Percentiles rank a stretch among this genome's conserved stretches.
Evolutionary conservation across 2,113 vertebrate genomes (phyloP).

Genomic region (Peromyscus polionotus): DNA sequence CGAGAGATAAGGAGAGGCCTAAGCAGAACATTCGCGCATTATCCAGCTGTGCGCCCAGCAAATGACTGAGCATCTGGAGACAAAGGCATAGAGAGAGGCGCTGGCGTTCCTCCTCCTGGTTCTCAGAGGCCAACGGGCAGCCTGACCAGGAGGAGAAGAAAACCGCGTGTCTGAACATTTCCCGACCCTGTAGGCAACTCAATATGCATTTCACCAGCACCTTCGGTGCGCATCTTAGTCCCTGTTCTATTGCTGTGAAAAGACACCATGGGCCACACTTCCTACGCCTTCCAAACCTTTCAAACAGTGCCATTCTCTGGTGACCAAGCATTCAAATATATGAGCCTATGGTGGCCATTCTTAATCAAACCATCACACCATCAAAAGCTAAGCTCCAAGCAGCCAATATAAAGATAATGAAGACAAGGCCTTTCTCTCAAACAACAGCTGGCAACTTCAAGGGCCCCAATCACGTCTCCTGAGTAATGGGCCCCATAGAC

Average conservation of each 20-base stretch:
- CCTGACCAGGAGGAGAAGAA: background rate
- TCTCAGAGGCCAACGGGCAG: background rate
- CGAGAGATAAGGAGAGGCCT: background rate
- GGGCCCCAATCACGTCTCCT: background rate
- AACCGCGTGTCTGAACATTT: background rate
- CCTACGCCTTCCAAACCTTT: background rate
- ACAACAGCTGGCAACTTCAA: background rate
- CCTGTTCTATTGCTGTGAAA: too few species aligned
- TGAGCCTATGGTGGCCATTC: background rate
- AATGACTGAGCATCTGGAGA: background rate
- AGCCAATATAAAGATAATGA: background rate
- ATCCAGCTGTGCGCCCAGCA: background rate
- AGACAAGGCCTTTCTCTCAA: background rate
- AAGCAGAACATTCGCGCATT: rapidly evolving
- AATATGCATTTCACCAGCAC: background rate
- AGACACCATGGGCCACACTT: background rate
- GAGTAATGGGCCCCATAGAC: background rate
- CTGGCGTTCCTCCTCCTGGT: too few species aligned
- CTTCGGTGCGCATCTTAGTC: background rate
- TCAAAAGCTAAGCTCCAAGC: background rate
- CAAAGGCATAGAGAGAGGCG: background rate
- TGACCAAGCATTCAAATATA: background rate
- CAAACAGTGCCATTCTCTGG: background rate
- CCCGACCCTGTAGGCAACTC: background rate
- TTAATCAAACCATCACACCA: background rate